These are phyloP conservation scores for Drosophila antonietae DNA, from an alignment of 2,888 invertebrate species.

Conservation along the genomic window DNA sequence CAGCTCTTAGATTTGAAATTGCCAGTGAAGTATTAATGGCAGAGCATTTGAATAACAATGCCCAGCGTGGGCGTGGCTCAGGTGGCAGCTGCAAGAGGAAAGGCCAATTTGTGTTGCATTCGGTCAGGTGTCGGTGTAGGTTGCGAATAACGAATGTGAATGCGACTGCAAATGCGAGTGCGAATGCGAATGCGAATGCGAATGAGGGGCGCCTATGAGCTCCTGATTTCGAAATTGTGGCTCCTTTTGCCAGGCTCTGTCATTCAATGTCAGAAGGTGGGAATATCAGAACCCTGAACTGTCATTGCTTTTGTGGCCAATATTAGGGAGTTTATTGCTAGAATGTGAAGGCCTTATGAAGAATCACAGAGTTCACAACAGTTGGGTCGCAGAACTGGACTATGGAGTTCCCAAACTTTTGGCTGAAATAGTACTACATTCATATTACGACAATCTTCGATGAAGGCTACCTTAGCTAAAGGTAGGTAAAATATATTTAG, in stretches of 20 bases:
- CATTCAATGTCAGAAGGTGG: background rate
- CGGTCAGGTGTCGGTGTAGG: constrained; percentile 40
- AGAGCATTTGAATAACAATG: constrained; percentile 76
- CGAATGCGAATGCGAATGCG: no score
- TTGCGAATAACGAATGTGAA: background rate
- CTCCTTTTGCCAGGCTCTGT: background rate
- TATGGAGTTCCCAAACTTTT: background rate
- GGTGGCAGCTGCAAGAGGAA: constrained; percentile 8
- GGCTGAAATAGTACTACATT: background rate
- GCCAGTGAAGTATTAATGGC: constrained; percentile 77
- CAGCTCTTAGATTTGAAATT: constrained; percentile 57
- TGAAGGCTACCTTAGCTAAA: background rate
- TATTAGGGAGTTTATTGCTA: background rate
- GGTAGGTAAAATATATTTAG: background rate
- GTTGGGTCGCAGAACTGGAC: no score
- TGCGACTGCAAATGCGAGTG: background rate
- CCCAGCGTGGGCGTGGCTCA: background rate
- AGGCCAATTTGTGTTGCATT: constrained; percentile 55
- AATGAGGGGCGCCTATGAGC: constrained; percentile 15
- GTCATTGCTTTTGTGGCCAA: background rate
- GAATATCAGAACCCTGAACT: background rate
- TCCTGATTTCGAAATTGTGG: constrained; percentile 1
- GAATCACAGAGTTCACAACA: background rate
- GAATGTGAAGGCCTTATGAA: background rate
- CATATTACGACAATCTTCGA: background rate